Evolutionary conservation across 1,140 invertebrate species (phyloP), one percentile per base, ranked within the genome.

Genomic region (Hypsibius dujardini): DNA sequence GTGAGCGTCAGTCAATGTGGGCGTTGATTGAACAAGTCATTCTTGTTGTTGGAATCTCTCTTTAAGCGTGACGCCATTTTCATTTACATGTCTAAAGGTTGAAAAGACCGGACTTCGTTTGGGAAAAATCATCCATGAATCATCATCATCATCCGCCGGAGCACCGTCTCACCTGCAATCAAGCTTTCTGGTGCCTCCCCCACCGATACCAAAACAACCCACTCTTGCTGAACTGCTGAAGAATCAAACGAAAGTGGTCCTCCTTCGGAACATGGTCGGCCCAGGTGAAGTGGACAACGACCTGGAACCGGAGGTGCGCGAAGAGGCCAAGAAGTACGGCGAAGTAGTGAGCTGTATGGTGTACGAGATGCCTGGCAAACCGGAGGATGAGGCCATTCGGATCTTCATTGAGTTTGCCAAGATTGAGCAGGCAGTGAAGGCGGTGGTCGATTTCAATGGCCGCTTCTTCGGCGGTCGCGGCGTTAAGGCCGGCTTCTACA

Each of bases 301-400:
- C 73, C 80, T 98, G n/a, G 93, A 98, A 80, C 90, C 90, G 0
- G 95, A 98, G 83, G 94, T 96, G 0, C 94, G 95, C 80, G 95
- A 98, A 77, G 95, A 99, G 84, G 98, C 95, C 76, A 89, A 90
- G 76, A 98, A 98, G 81, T 99, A 98, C 82, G 95, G 95, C 1
- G 91, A 95, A 77, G 93, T 97, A 0, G 80, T 84, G 2, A 84
- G 87, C 7, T 87, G 94, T 47, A 82, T 94, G 28, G 95, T 97
- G 75, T 91, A 90, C 77, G 92, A 96, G 83, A 14, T 73, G 2
- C 7, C 42, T 15, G 70, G 40, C 3, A 28, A 47, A n/a, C 78
- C 82, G 2, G 84, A 88, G 28, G 92, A 95, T 75, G 93, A 98
- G 81, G 90, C 92, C 69, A 93, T 98, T 0, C 83, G 94, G 77